Evolutionary conservation across 1,140 invertebrate species (phyloP).

Genomic region (Tetragnatha versicolor): DNA sequence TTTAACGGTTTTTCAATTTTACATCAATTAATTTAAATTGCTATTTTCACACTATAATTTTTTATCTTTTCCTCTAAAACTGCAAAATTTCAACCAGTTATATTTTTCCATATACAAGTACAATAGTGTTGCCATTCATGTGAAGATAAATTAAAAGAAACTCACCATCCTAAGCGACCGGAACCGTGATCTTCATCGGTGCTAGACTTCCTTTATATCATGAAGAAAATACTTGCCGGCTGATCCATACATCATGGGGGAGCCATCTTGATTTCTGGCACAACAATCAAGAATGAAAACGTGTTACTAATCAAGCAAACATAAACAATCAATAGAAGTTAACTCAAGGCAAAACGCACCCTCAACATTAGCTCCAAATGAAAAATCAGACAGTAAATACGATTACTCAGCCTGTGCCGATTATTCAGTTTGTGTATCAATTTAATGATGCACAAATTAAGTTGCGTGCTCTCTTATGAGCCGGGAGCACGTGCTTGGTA

Average conservation of each 20-base stretch:
- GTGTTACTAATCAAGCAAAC: not conserved
- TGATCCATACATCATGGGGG: not conserved
- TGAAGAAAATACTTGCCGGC: constrained; percentile 12
- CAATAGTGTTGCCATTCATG: constrained; percentile 5
- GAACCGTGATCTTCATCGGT: not conserved
- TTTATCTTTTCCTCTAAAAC: too few species aligned
- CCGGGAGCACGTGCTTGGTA: not conserved
- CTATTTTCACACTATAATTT: too few species aligned
- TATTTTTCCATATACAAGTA: not conserved
- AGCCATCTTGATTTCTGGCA: constrained; percentile 1
- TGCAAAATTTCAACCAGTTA: too few species aligned
- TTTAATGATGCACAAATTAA: constrained; percentile 11
- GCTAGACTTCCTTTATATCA: not conserved
- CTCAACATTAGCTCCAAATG: too few species aligned
- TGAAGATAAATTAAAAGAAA: not conserved
- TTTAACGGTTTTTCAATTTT: too few species aligned
- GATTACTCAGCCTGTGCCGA: too few species aligned
- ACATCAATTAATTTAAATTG: too few species aligned
- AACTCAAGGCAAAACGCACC: too few species aligned
- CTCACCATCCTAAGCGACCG: not conserved
- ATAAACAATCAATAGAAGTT: not conserved
- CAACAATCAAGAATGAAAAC: constrained; percentile 4
- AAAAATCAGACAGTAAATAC: too few species aligned
- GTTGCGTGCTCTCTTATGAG: constrained; percentile 1
- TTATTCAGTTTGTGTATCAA: too few species aligned